Percentiles rank a stretch among this genome's conserved stretches.
These are phyloP conservation scores for Dicycla oo DNA, from an alignment of 2,888 invertebrate species.

Conservation along the genomic window DNA sequence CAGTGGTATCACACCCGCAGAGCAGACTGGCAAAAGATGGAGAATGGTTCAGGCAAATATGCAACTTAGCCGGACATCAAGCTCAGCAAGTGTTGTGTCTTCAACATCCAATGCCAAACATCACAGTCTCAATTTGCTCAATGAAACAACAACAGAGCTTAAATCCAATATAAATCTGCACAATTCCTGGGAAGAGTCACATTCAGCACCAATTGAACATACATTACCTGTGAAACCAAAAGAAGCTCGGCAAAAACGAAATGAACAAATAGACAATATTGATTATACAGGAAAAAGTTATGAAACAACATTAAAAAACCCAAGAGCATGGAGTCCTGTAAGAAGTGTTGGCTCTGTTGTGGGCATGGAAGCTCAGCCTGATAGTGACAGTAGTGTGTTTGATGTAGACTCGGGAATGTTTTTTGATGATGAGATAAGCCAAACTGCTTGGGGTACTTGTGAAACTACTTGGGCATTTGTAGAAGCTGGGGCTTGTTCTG, in stretches of 20 bases:
- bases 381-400: slow-evolving; percentile 95
- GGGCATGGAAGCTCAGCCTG: slow-evolving; percentile 96
- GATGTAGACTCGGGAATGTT: slow-evolving; percentile 95
- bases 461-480: slow-evolving; percentile 96
- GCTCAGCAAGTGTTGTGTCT: slow-evolving; percentile 93
- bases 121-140: slow-evolving; percentile 91
- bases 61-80: slow-evolving; percentile 95
- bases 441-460: slow-evolving; percentile 94
- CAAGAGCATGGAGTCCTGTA: slow-evolving; percentile 97
- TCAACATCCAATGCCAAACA: slow-evolving; percentile 92
- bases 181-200: slow-evolving; percentile 93
- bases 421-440: slow-evolving; percentile 94
- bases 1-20: slow-evolving; percentile 93
- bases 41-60: slow-evolving; percentile 94
- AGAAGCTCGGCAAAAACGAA: slow-evolving; percentile 79
- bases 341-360: slow-evolving; percentile 96
- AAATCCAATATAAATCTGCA: slow-evolving; percentile 89
- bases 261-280: slow-evolving; percentile 82
- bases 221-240: slow-evolving; percentile 91
- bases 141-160: slow-evolving; percentile 81
- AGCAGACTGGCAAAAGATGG: slow-evolving; percentile 97
- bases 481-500: slow-evolving; percentile 94
- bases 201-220: slow-evolving; percentile 93
- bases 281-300: slow-evolving; percentile 92
- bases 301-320: slow-evolving; percentile 94